Evolutionary conservation across 2,797 vertebrate genomes (phyloP).

Genomic region (Phoeniculus purpureus): DNA sequence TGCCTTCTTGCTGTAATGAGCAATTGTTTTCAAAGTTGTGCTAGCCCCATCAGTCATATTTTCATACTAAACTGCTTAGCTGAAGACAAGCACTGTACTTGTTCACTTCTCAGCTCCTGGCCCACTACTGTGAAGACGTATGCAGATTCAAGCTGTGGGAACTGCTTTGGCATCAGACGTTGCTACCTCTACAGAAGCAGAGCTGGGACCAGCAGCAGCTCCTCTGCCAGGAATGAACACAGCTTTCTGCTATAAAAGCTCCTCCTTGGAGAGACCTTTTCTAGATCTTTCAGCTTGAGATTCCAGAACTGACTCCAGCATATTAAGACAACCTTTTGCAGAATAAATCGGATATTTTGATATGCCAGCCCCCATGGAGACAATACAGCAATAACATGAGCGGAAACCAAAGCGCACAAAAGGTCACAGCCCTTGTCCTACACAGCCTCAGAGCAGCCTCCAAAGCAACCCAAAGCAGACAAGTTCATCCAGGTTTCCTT

Average conservation of each 20-base stretch:
- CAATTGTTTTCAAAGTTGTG: no score
- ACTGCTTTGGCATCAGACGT: not conserved
- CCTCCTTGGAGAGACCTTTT: not conserved
- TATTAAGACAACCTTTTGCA: not conserved
- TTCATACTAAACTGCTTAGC: not conserved
- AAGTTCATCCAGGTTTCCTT: not conserved
- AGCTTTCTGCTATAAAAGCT: not conserved
- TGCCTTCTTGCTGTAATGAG: no score
- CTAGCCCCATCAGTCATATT: no score
- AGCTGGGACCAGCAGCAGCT: not conserved
- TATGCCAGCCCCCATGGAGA: fast-evolving
- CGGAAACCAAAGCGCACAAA: not conserved
- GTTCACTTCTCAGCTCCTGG: not conserved
- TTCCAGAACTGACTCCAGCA: not conserved
- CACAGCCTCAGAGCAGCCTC: not conserved
- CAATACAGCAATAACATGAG: fast-evolving
- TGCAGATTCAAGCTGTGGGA: not conserved
- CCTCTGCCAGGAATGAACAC: fast-evolving
- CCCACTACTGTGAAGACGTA: not conserved
- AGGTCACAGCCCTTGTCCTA: not conserved
- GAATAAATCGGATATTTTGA: not conserved
- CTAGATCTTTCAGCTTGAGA: not conserved
- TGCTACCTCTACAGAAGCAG: not conserved
- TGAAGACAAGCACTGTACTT: not conserved
- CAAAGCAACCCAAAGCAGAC: not conserved